Conservation (phyloP, 2,888 invertebrate genomes). For the Zaprionus bogoriensis region DNA sequence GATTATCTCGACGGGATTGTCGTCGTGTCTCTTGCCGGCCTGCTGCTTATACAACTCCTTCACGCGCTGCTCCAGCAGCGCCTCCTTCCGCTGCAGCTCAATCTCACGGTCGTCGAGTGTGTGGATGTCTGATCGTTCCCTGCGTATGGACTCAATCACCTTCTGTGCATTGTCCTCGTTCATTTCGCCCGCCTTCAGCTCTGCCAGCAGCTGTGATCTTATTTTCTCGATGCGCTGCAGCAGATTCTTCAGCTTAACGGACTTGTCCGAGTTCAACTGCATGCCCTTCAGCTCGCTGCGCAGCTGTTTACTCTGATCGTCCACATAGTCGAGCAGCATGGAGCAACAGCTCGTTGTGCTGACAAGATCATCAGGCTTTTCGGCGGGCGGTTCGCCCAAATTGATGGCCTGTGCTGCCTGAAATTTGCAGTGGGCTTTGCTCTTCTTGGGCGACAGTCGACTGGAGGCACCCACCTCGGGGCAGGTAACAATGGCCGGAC, state of each 20-base stretch:
- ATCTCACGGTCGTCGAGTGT: conserved; percentile 63
- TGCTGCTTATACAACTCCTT: conserved; percentile 46
- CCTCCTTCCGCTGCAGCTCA: conserved; percentile 76
- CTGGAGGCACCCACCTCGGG: conserved; percentile 58
- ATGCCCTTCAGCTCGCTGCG: conserved; percentile 72
- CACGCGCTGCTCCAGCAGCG: conserved; percentile 55
- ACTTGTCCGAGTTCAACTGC: conserved; percentile 59
- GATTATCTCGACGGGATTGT: conserved; percentile 73
- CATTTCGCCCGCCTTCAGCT: conserved; percentile 64
- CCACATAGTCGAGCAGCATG: conserved; percentile 79
- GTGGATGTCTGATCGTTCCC: conserved; percentile 73
- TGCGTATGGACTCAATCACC: conserved; percentile 72
- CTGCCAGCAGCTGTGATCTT: conserved; percentile 68
- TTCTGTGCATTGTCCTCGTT: conserved; percentile 52
- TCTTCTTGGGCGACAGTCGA: neutral
- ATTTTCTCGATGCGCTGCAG: conserved; percentile 77
- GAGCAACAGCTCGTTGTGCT: conserved; percentile 79
- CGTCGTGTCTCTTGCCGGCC: conserved; percentile 7
- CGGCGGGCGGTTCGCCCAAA: conserved; percentile 50
- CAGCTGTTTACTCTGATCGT: conserved; percentile 79
- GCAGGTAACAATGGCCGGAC: conserved; percentile 81
- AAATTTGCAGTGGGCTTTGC: neutral
- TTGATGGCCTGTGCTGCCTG: conserved; percentile 46
- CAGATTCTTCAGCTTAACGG: conserved; percentile 62
- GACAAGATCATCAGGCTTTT: conserved; percentile 23